Base-by-base conservation (phyloP, 2,888 invertebrate genomes). In the Cenopis cana region DNA sequence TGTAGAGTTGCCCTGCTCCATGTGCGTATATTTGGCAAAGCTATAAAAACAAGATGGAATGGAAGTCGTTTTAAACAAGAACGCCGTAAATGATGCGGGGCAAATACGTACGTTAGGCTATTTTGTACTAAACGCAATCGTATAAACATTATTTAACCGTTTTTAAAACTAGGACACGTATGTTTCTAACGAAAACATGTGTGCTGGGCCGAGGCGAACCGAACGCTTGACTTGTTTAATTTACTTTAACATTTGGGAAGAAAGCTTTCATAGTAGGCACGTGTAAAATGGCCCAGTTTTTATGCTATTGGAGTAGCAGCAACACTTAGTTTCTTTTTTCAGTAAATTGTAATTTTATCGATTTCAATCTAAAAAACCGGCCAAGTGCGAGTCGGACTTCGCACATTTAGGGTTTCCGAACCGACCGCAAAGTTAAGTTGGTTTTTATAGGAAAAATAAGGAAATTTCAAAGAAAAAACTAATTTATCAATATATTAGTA, bases 81-180 rank as follows among this genome's bases (percentile, higher is more conserved):
- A 61, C 49, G 61, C 49, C 61, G 49, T 61, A 60, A 17, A 10
- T 9, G 17, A 17, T 29, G 10, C 20, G 29, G n/a, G 10, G 10
- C n/a, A 11, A 46, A 46, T 14, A 8, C 60, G 17, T 46, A 60
- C 46, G 29, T 60, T 29, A 5, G 29, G 11, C 17, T 24, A 46
- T 60, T 59, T 46, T 9, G n/a, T 17, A 38, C 6, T 5, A 9
- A 9, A 38, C 24, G 1, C 9, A 60, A 10, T 41, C 46, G 52
- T 24, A 59, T 68, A 68, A 68, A 68, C 38, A 68, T 68, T 68
- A 68, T 68, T 60, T 60, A 68, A 68, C 68, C 52, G 60, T 67
- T 68, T 60, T 59, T 52, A 52, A 52, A 68, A 68, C 52, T 68
- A 52, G 59, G 59, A 41, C 68, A 68, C 52, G 68, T 12, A 52